Evolutionary conservation across 2,888 invertebrate genomes (phyloP).

Genomic region (Brassicogethes aeneus): DNA sequence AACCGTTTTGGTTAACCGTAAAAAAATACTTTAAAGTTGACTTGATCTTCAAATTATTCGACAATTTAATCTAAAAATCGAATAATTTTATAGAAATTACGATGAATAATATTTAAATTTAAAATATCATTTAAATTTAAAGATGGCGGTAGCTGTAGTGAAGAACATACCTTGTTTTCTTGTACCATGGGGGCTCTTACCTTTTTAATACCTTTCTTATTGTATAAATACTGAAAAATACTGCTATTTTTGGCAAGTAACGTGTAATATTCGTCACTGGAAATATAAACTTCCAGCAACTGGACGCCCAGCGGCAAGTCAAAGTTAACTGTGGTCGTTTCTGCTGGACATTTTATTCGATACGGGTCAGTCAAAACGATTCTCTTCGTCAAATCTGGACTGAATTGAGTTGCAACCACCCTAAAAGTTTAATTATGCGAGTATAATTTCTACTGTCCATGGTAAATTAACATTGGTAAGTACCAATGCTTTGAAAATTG

Average conservation of each 20-base stretch:
- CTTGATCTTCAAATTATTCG: slow-evolving; percentile 6
- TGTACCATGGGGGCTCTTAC: slow-evolving; percentile 10
- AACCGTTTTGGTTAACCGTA: too few relatives aligned
- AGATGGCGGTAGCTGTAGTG: too few relatives aligned
- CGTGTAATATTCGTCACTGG: slow-evolving; percentile 50
- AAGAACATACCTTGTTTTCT: too few relatives aligned
- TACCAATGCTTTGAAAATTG: too few relatives aligned
- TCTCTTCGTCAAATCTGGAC: slow-evolving; percentile 65
- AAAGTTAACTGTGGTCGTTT: slow-evolving; percentile 54
- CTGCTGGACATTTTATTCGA: slow-evolving; percentile 74
- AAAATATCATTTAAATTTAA: too few relatives aligned
- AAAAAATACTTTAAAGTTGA: too few relatives aligned
- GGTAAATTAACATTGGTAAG: too few relatives aligned
- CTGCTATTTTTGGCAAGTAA: slow-evolving; percentile 42
- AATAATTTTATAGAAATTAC: too few relatives aligned
- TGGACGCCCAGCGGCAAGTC: slow-evolving; percentile 75
- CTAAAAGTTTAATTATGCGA: slow-evolving; percentile 45
- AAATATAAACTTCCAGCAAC: slow-evolving; percentile 67
- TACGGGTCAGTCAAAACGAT: slow-evolving; percentile 76
- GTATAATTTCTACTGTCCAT: too few relatives aligned
- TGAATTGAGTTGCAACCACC: slow-evolving; percentile 72
- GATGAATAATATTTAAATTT: too few relatives aligned
- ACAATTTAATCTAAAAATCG: too few relatives aligned
- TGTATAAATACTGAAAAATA: slow-evolving; percentile 28
- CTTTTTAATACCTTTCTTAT: slow-evolving; percentile 24